These are phyloP conservation scores for Ctenopoma multispine DNA, from an alignment of 2,797 vertebrate genomes.

Conservation along the genomic window DNA sequence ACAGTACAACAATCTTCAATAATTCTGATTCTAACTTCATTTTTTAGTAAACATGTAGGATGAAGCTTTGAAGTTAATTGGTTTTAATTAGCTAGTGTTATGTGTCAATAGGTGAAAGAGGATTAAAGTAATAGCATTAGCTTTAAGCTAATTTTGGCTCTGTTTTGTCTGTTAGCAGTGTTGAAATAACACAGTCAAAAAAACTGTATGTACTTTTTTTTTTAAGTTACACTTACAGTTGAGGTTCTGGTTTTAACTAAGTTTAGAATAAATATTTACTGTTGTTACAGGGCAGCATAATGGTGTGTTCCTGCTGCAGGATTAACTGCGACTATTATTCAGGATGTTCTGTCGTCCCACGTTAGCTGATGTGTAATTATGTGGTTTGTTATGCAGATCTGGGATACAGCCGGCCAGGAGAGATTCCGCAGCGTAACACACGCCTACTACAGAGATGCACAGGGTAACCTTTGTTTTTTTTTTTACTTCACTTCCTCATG, in stretches of 20 bases:
- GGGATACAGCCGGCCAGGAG: slow-evolving; percentile 98
- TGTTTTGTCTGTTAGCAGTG: too few species aligned
- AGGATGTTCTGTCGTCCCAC: slow-evolving; percentile 16
- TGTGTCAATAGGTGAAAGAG: too few species aligned
- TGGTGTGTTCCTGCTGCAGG: not conserved
- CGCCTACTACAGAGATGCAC: slow-evolving; percentile 97
- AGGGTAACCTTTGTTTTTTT: slow-evolving; percentile 85
- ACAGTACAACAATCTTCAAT: too few species aligned
- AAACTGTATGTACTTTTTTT: too few species aligned
- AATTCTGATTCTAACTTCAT: too few species aligned
- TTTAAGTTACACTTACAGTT: too few species aligned
- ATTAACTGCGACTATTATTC: not conserved
- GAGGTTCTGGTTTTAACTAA: not conserved
- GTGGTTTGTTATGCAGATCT: slow-evolving; percentile 87
- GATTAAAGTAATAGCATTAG: too few species aligned
- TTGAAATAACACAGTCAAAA: too few species aligned
- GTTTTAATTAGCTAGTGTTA: too few species aligned
- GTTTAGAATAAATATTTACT: not conserved
- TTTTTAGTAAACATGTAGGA: too few species aligned
- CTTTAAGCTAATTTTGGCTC: too few species aligned
- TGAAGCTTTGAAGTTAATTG: too few species aligned
- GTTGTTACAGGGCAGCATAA: not conserved
- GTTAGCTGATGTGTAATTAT: slow-evolving; percentile 50
- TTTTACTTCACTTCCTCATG: slow-evolving; percentile 50
- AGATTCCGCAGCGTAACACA: slow-evolving; percentile 98